Base-by-base conservation (phyloP, 2,113 vertebrate species). In the Vanacampus margaritifer region DNA sequence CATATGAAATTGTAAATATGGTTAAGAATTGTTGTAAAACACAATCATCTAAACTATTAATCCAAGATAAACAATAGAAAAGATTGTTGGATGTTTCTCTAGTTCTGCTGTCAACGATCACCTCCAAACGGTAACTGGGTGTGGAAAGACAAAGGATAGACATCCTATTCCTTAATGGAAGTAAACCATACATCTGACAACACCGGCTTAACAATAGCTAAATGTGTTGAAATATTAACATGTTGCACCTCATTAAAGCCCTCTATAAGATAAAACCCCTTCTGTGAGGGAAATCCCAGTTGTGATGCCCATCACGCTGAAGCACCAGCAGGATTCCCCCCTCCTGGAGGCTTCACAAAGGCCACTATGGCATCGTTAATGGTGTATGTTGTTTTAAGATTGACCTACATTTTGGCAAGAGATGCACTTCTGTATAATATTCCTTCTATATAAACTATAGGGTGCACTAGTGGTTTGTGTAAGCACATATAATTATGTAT, bases 181-280 rank as follows among this genome's bases (percentile, higher is more conserved):
- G 14, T 41, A 46, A 46, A 39, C 53, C 68, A 64, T 51, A 50
- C 41, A 54, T 37, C 39, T 56, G 61, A 57, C 48, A 50, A 63
- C 69, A 28, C 71, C 82, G 81, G 66, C 67, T 76, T 26, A 69
- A 85, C 78, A 88, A 88, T 85, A 78, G 77, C 57, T 63, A 14
- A 28, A 58, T 64, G 73, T 87, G 82, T 83, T 90, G 68, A 90
- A 89, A 89, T 89, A 90, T 89, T 87, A 89, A 90, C 76, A 67
- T 58, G 64, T 71, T 81, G 53, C 59, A 59, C 75, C 80, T 87
- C 78, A 84, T 88, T 89, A 89, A 63, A 74, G 64, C 51, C 54
- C 53, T 65, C 56, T 61, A 53, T 72, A 69, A 76, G 45, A 67
- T 82, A 84, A 86, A 86, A 59, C 19, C 50, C 53, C 71, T 79